Conservation (phyloP, 2,888 invertebrate species). For the Gymnoscelis rufifasciata region DNA sequence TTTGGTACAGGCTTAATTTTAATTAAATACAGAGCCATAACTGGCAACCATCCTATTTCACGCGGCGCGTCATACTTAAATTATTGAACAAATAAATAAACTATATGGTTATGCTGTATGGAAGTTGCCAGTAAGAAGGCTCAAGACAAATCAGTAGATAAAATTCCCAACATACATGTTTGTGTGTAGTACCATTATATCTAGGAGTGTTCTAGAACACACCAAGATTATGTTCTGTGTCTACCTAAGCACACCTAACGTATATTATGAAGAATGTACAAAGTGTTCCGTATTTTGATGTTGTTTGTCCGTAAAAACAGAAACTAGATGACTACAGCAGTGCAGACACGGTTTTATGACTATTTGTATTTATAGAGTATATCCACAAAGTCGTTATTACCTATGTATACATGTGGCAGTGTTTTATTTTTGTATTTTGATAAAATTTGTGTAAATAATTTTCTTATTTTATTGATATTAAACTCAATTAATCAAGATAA, state of each 20-base stretch:
- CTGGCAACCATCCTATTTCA: too few species aligned
- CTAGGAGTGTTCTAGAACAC: too few species aligned
- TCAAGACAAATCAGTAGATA: too few species aligned
- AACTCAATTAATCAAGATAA: slow-evolving; percentile 73
- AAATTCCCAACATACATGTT: too few species aligned
- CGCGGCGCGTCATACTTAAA: too few species aligned
- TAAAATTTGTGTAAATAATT: slow-evolving; percentile 78
- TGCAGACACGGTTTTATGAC: slow-evolving; percentile 46
- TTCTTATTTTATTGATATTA: slow-evolving; percentile 79
- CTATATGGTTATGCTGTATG: too few species aligned
- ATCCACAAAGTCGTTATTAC: slow-evolving; percentile 59
- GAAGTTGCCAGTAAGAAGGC: too few species aligned
- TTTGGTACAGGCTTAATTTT: slow-evolving; percentile 2
- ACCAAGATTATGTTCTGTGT: too few species aligned
- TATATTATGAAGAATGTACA: slow-evolving; percentile 36
- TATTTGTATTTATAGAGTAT: slow-evolving; percentile 32
- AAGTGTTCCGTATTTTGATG: slow-evolving; percentile 28
- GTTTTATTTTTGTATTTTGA: slow-evolving; percentile 80
- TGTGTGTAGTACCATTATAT: too few species aligned
- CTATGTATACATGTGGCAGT: slow-evolving; percentile 69
- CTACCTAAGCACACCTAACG: too few species aligned
- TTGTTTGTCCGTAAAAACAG: slow-evolving; percentile 13
- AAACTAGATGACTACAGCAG: slow-evolving; percentile 23
- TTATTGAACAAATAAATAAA: too few species aligned
- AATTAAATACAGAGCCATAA: too few species aligned